These are phyloP conservation scores for Drosophila multiciliata DNA, from an alignment of 2,888 invertebrate species.

Conservation along the genomic window DNA sequence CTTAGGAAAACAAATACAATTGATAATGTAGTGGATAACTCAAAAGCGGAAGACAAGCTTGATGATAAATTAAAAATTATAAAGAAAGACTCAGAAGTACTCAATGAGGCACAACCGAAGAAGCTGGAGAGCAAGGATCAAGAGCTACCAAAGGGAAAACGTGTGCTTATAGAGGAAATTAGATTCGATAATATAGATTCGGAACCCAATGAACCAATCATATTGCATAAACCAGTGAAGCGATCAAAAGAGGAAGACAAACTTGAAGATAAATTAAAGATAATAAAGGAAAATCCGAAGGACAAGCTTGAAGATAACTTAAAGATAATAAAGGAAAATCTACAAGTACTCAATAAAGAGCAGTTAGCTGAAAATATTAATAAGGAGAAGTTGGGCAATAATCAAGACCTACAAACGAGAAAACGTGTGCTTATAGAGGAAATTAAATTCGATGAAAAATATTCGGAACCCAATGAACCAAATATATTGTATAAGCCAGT, in stretches of 20 bases:
- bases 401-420: not conserved
- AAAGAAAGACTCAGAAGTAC: constrained; percentile 27
- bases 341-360: not conserved
- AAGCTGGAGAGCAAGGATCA: not conserved
- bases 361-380: not conserved
- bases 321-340: constrained; percentile 20
- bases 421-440: constrained; percentile 49
- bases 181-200: not conserved
- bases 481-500: not conserved
- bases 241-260: not conserved
- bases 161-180: constrained; percentile 44
- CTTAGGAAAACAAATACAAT: not conserved
- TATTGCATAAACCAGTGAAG: not conserved
- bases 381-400: not conserved
- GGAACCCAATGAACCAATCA: not conserved
- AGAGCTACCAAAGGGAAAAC: constrained; percentile 2
- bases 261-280: constrained; percentile 7
- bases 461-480: not conserved
- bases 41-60: not conserved
- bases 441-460: constrained; percentile 3
- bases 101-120: too few species aligned
- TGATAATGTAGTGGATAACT: not conserved
- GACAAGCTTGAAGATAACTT: not conserved
- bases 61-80: not conserved
- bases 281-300: not conserved